A percentile compares a stretch with the other conserved stretches of the same genome.
phyloP scores from a whole-genome alignment of 2,797 vertebrate genomes.

The Neomorphus geoffroyi region DNA sequence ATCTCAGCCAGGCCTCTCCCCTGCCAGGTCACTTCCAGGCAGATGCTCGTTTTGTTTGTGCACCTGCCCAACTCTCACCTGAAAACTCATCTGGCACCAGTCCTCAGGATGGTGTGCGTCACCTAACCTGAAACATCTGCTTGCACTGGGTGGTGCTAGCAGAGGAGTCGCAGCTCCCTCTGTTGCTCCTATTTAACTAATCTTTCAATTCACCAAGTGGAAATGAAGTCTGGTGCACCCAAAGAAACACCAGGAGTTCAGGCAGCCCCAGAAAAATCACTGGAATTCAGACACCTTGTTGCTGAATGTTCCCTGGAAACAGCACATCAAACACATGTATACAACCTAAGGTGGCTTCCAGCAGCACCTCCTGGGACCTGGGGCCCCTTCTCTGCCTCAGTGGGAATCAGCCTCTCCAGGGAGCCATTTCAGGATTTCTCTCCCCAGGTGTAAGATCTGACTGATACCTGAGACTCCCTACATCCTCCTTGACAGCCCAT shows the following conservation, averaged over 20 bases:
- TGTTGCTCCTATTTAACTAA: neutral
- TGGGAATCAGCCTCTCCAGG: neutral
- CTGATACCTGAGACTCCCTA: neutral
- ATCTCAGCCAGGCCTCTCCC: neutral
- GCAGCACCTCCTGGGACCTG: rapidly evolving
- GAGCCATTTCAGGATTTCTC: neutral
- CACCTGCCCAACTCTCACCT: neutral
- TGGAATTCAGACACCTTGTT: neutral
- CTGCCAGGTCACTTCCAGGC: neutral
- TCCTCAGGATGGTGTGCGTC: neutral
- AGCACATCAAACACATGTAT: neutral
- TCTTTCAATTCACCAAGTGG: neutral
- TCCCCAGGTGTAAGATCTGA: neutral
- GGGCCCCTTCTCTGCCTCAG: neutral
- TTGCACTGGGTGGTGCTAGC: neutral
- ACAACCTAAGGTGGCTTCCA: neutral
- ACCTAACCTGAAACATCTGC: neutral
- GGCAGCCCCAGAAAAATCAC: neutral
- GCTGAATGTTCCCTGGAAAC: neutral
- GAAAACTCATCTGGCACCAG: neutral
- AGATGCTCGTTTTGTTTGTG: rapidly evolving
- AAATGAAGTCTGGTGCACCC: neutral
- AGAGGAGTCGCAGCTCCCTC: neutral
- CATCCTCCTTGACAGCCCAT: neutral
- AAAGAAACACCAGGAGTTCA: neutral